phyloP scores from a whole-genome alignment of 1,140 invertebrate genomes.

The Nebria ingens region DNA sequence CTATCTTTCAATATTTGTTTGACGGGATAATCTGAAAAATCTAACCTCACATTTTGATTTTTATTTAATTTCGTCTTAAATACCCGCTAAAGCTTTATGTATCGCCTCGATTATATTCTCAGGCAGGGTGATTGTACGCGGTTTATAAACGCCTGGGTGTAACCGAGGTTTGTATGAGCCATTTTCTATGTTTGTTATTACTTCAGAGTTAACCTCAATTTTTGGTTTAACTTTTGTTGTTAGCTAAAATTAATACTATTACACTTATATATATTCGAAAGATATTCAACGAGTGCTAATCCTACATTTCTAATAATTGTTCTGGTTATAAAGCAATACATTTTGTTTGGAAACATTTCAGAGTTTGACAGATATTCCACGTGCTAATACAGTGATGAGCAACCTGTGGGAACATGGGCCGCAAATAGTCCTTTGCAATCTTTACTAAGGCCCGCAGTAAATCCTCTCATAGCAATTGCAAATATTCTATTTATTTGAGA shows the following conservation, averaged over 20 bases:
- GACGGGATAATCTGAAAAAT: constrained; percentile 38
- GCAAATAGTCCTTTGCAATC: too few species aligned
- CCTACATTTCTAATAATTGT: too few species aligned
- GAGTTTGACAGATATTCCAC: too few species aligned
- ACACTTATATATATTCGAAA: background rate
- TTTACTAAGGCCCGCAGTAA: too few species aligned
- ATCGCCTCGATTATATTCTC: constrained; percentile 44
- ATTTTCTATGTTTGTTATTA: constrained; percentile 42
- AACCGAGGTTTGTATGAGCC: constrained; percentile 49
- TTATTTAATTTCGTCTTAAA: constrained; percentile 8
- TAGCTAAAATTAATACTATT: constrained; percentile 11
- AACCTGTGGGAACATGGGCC: too few species aligned
- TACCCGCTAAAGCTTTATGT: constrained; percentile 39
- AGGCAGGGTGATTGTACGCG: constrained; percentile 42
- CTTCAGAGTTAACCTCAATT: constrained; percentile 36
- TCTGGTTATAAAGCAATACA: too few species aligned
- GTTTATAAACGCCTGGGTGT: constrained; percentile 53
- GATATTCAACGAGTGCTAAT: too few species aligned
- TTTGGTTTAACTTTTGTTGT: constrained; percentile 20
- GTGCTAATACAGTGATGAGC: too few species aligned
- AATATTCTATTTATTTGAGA: too few species aligned
- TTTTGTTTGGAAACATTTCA: background rate
- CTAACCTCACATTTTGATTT: constrained; percentile 9
- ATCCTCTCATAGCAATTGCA: too few species aligned
- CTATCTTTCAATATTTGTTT: constrained; percentile 42